These are phyloP conservation scores for Columbina picui DNA, from an alignment of 2,113 vertebrate species.

Conservation along the genomic window DNA sequence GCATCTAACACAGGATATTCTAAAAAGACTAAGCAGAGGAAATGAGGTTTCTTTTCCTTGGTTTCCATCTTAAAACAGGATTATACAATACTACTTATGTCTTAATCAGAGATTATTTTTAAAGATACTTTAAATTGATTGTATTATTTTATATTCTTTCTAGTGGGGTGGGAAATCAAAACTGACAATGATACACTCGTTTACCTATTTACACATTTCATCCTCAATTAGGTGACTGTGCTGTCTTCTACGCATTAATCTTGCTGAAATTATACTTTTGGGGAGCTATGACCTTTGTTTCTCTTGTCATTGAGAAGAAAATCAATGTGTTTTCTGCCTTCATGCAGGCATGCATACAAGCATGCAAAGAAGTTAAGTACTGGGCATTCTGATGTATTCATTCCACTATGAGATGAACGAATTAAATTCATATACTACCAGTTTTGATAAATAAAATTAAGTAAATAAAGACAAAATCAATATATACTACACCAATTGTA, in stretches of 20 bases:
- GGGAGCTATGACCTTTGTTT: slow-evolving; percentile 58
- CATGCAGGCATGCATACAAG: background rate
- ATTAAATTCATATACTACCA: background rate
- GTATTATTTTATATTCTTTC: slow-evolving; percentile 64
- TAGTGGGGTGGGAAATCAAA: slow-evolving; percentile 54
- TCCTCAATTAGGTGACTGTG: slow-evolving; percentile 41
- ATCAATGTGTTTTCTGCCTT: slow-evolving; percentile 50
- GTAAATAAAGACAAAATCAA: background rate
- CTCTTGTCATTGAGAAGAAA: slow-evolving; percentile 39
- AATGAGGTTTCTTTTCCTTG: background rate
- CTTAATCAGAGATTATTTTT: slow-evolving; percentile 58
- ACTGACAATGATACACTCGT: slow-evolving; percentile 11
- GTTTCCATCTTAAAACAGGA: slow-evolving; percentile 69
- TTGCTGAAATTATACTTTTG: slow-evolving; percentile 51
- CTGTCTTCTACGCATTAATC: slow-evolving; percentile 23
- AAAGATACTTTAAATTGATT: slow-evolving; percentile 67
- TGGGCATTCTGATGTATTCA: background rate
- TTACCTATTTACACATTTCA: slow-evolving; percentile 7
- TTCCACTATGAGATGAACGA: slow-evolving; percentile 26
- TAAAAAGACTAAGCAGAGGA: background rate
- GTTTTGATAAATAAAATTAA: slow-evolving; percentile 12
- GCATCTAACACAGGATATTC: background rate
- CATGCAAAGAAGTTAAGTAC: background rate
- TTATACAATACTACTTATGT: slow-evolving; percentile 57
- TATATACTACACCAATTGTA: background rate